Base-by-base conservation (phyloP, 2,888 invertebrate genomes). In the Megamerina dolium region DNA sequence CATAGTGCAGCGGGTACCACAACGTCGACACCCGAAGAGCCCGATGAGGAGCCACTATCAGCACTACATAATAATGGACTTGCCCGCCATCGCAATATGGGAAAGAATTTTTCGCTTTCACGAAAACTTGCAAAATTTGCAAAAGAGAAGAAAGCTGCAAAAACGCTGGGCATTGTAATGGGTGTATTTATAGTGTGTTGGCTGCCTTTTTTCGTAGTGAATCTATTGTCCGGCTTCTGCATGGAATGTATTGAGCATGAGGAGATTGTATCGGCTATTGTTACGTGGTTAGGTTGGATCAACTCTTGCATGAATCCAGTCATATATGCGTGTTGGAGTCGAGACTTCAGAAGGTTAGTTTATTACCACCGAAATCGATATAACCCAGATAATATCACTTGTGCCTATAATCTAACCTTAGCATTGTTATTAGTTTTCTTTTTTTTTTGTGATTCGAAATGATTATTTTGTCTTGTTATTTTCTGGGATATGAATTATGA, bases 311-410 rank as follows among this genome's bases (percentile, higher is more conserved):
- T 93, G 92, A 93, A 93, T 75, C 95, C 95, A 0, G 90, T 95
- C 54, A 96, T 96, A 65, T 96, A 96, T 72, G 95, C 95, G n/a
- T 92, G 93, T 67, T 95, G 95, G 87, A 94, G 93, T 75, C 79
- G 91, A 63, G 96, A 96, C 73, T 96, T 96, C 70, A 78, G 91
- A 74, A 85, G 91, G 90, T 90, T 68, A 77, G 78, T 53, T 12
- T 12, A 14, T 9, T 5, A 32, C 12, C n/a, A n/a, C n/a, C n/a
- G n/a, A n/a, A n/a, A n/a, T n/a, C n/a, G n/a, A n/a, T 16, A n/a
- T 38, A 29, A 18, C n/a, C 1, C 8, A n/a, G 19, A 17, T 6
- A n/a, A n/a, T 2, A 6, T 10, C 18, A 18, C 4, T 2, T 17
- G 10, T 8, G 19, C 32, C 2, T 9, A 19, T 12, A 16, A 6